Base-by-base conservation (phyloP, 2,888 invertebrate genomes). In the Pristionchus arcanus region DNA sequence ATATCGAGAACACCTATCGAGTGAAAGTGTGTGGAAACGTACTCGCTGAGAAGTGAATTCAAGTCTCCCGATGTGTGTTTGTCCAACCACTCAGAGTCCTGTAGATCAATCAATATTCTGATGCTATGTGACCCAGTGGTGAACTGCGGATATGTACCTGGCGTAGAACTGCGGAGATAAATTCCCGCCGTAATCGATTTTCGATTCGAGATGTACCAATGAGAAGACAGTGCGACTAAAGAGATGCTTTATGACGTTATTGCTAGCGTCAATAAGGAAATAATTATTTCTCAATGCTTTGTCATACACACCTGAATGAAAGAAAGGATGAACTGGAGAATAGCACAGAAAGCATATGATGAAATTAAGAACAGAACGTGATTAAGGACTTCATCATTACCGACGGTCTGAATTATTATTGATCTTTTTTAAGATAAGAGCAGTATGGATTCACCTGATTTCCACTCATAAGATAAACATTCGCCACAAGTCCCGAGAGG, bases 51-150 rank as follows among this genome's bases (percentile, higher is more conserved):
- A 63, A 15, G 19, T 4, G 63, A 31, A 37, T 31, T 16, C 16
- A 86, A 25, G 13, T 86, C 34, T 16, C 86, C 86, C 11, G 86
- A 34, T 7, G 86, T 42, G 15, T 86, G 19, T 9, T 11, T 21
- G n/a, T 63, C 86, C 37, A 86, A 25, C 86, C 86, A 86, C 16
- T 21, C 63, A 2, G 86, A 63, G 42, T 86, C 86, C 66, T 86
- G 42, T 1, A 42, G 19, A 68, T 4, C 4, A 74, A 28, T 74
- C 42, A 21, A 42, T n/a, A n/a, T n/a, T n/a, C n/a, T n/a, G n/a
- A n/a, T n/a, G n/a, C n/a, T n/a, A n/a, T n/a, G n/a, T n/a, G n/a
- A n/a, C n/a, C n/a, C n/a, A n/a, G n/a, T n/a, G n/a, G n/a, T n/a
- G n/a, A n/a, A n/a, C n/a, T n/a, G n/a, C n/a, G n/a, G n/a, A n/a